Evolutionary conservation across 1,140 invertebrate genomes (phyloP), one percentile per base, ranked within the genome.

Genomic region (Branchinecta lynchi): DNA sequence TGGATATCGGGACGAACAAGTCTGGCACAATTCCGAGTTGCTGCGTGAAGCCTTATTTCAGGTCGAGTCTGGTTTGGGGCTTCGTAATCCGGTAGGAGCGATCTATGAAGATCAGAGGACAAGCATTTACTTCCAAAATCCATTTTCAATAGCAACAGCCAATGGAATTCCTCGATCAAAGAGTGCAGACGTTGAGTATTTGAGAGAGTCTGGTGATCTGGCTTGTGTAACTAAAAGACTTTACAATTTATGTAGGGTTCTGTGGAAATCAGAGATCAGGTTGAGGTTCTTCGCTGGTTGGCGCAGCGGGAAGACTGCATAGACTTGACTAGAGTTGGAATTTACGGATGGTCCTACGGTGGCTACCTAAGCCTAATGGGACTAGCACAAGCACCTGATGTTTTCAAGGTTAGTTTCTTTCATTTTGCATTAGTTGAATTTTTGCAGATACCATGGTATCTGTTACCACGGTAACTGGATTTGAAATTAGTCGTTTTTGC

Each of bases 281-380:
- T 98, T 0, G 93, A 98, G 82, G 92, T 96, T 0, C 78, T 99
- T 46, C 84, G 87, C 71, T 89, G 87, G 84, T 79, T 98, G n/a
- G 86, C 91, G 0, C 85, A 90, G 74, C 86, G 86, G 72, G 85
- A 88, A 9, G 86, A 86, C 46, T 96, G 87, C 74, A 93, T 99
- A 71, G 96, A 99, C 78, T 85, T 96, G 80, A 84, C 85, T 72
- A 83, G 96, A 69, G 86, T 99, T 1, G 96, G 91, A 7, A 92
- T 99, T 74, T 92, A 96, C 77, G 96, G 96, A 7, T 99, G 96
- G 96, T 98, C 95, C 66, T 99, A 99, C 77, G 96, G 94, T 84
- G 89, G 90, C 21, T 93, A 93, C 79, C 82, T 93, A 6, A 91
- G 88, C 74, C 81, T 93, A 43, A 89, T 93, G 84, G 91, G 87